Evolutionary conservation across 2,797 vertebrate species (phyloP), one percentile per base, ranked within the genome.

Genomic region (Spea hammondii): DNA sequence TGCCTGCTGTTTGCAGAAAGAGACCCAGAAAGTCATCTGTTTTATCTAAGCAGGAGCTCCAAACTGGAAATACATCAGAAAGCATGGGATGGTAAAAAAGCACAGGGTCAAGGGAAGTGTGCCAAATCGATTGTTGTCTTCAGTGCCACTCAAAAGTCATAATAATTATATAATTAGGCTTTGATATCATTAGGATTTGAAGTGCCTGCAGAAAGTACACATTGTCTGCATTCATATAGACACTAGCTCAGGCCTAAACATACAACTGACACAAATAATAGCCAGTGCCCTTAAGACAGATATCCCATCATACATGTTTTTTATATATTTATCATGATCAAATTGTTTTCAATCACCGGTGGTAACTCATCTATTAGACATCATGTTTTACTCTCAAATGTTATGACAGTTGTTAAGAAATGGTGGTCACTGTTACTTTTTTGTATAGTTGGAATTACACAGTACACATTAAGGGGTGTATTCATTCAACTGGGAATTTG

Each of bases 21-120:
- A 79, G 89, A 89, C 90, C 92, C 89, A 92, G 95, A 92, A 94
- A 93, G 91, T 96, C 93, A 95, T 94, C 94, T 94, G 94, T 93
- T 93, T 94, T 94, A 93, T 94, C 93, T 92, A 91, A 84, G 91
- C 94, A 92, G 93, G 92, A 93, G 92, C 91, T 91, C 85, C 89
- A 91, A 91, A 91, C 93, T 91, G 91, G 92, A 91, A 89, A 92
- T 90, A 89, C 92, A 92, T 93, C 91, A 93, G 91, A 90, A 91
- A 88, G 84, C 84, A 74, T 72, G 47, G 4, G 72, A 79, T 87
- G 91, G 91, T 89, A 90, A 89, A 87, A 85, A 90, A 84, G 78
- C 82, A 84, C 17, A 70, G 54, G 78, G 80, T 60, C 80, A 55
- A 59, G 72, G 82, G 87, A 89, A 84, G 77, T 49, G 48, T 76